Percentiles rank a stretch among this genome's conserved stretches.
These are phyloP conservation scores for Poeciliopsis retropinna DNA, from an alignment of 2,113 vertebrate species.

Conservation along the genomic window DNA sequence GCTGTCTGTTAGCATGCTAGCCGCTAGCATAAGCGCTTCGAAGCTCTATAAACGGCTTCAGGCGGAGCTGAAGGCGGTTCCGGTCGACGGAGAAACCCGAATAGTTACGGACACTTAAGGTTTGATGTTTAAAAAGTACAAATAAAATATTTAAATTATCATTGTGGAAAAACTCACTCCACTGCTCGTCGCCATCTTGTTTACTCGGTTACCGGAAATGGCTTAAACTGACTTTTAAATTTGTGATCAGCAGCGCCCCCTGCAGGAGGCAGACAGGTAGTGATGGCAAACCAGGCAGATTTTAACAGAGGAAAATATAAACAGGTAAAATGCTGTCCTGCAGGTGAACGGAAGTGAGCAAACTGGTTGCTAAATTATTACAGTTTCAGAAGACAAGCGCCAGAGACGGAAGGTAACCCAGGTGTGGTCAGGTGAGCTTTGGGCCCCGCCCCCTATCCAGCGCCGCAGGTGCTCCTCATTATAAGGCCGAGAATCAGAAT, in stretches of 20 bases:
- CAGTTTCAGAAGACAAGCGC: not conserved
- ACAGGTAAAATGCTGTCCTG: not conserved
- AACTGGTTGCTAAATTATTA: not conserved
- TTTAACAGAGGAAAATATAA: not conserved
- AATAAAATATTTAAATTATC: not conserved
- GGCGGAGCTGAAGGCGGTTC: fast-evolving
- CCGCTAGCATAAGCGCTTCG: not conserved
- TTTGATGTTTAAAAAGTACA: not conserved
- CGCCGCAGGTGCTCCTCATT: slow-evolving; percentile 71
- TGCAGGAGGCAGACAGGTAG: not conserved
- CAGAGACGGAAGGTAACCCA: not conserved
- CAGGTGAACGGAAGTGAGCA: too few species aligned
- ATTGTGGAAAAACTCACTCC: slow-evolving; percentile 56
- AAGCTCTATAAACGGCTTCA: not conserved
- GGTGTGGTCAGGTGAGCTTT: not conserved
- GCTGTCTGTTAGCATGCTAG: slow-evolving; percentile 4
- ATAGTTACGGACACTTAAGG: fast-evolving
- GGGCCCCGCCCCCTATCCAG: slow-evolving; percentile 34
- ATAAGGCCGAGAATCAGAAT: slow-evolving; percentile 49
- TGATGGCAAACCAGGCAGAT: not conserved
- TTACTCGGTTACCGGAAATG: not conserved
- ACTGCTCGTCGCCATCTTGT: slow-evolving; percentile 76
- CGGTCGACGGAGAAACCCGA: fast-evolving
- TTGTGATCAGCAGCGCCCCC: not conserved
- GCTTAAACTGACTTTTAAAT: not conserved